Conservation (phyloP, 2,113 vertebrate species). For the Laticauda laticaudata region DNA sequence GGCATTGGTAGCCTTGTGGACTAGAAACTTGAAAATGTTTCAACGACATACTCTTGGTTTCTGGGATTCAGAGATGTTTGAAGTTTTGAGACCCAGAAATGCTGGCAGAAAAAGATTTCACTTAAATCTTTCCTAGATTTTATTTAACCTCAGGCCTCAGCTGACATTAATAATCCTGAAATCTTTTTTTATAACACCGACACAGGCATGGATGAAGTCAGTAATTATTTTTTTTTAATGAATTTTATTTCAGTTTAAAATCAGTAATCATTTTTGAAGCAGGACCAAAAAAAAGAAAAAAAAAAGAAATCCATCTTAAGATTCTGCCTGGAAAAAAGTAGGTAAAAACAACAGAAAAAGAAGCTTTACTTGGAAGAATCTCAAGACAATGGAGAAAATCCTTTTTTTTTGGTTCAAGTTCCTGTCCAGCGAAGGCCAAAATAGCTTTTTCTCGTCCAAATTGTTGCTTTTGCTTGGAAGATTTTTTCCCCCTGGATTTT, state of each 20-base stretch:
- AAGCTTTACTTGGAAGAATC: not conserved
- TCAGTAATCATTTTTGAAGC: no score
- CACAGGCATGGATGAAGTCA: not conserved
- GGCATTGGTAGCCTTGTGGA: not conserved
- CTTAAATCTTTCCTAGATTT: not conserved
- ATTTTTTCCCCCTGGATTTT: no score
- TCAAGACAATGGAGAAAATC: no score
- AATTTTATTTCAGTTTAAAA: no score
- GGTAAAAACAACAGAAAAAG: no score
- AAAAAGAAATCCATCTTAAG: no score
- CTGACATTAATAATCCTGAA: not conserved
- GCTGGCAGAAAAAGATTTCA: not conserved
- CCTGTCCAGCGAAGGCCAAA: no score
- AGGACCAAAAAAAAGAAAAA: no score
- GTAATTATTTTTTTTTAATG: no score
- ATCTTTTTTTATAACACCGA: not conserved
- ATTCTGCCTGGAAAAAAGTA: not conserved
- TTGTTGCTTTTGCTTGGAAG: no score
- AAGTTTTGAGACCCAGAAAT: not conserved
- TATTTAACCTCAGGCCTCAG: not conserved
- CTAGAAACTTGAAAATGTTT: not conserved
- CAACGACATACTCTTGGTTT: not conserved
- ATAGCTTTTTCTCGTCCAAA: no score
- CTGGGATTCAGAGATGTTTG: not conserved
- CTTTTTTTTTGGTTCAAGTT: no score